These are phyloP conservation scores for Oncorhynchus nerka DNA, from an alignment of 2,113 vertebrate species.

Conservation along the genomic window DNA sequence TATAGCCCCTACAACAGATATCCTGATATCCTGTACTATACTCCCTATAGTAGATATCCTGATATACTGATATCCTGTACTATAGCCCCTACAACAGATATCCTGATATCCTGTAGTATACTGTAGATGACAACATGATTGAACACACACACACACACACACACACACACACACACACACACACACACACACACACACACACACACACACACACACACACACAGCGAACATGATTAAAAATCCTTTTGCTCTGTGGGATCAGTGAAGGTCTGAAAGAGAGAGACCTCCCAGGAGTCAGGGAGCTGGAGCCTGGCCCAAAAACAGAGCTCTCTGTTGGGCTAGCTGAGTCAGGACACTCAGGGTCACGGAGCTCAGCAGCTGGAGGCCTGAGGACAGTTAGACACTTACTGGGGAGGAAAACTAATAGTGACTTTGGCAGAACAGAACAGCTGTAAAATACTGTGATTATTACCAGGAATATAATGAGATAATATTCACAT, in stretches of 20 bases:
- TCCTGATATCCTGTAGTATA: no score
- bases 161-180: no score
- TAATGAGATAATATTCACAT: conserved; percentile 9
- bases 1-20: no score
- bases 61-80: no score
- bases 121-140: neutral
- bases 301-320: conserved; percentile 16
- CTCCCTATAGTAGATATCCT: no score
- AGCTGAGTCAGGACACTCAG: conserved; percentile 54
- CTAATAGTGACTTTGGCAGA: conserved; percentile 53
- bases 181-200: no score
- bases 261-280: conserved; percentile 55
- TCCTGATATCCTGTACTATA: no score
- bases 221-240: conserved; percentile 48
- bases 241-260: conserved; percentile 42
- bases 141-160: no score
- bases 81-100: no score
- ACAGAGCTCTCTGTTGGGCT: conserved; percentile 55
- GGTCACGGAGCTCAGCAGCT: conserved; percentile 44
- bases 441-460: neutral
- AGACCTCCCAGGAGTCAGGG: conserved; percentile 61
- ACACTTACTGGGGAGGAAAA: conserved; percentile 38
- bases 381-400: conserved; percentile 47
- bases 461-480: conserved; percentile 8
- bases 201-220: no score